phyloP scores from a whole-genome alignment of 1,140 invertebrate genomes.

The Octopus sinensis region DNA sequence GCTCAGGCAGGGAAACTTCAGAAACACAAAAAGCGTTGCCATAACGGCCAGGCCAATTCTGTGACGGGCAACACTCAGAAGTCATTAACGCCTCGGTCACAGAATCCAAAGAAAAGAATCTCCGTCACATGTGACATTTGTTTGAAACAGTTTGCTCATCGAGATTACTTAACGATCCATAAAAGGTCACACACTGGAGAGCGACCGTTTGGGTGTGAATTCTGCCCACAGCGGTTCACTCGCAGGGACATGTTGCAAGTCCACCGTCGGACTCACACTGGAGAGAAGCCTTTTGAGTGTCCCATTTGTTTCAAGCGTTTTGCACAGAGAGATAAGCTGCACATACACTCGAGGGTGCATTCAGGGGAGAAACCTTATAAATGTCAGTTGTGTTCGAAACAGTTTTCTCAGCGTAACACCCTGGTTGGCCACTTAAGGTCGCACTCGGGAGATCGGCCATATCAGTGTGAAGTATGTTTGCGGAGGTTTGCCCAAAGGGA shows the following conservation, averaged over 20 bases:
- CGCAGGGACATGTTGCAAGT: conserved; percentile 22
- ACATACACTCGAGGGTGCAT: conserved; percentile 22
- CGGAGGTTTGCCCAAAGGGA: conserved; percentile 33
- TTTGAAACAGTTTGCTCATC: conserved; percentile 58
- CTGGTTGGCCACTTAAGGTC: conserved; percentile 14
- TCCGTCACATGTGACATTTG: conserved; percentile 77
- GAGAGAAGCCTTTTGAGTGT: conserved; percentile 24
- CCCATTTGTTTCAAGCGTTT: conserved; percentile 64
- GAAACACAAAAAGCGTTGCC: conserved; percentile 59
- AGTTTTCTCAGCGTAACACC: conserved; percentile 80
- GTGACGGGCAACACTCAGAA: not conserved
- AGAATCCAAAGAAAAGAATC: conserved; percentile 69
- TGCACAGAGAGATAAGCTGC: conserved; percentile 15
- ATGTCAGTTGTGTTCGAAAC: conserved; percentile 93
- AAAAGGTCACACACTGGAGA: conserved; percentile 28
- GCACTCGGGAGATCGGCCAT: conserved; percentile 67
- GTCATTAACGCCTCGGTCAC: not conserved
- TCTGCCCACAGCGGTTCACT: conserved; percentile 58
- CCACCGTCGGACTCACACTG: conserved; percentile 65
- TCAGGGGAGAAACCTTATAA: conserved; percentile 42
- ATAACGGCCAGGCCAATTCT: conserved; percentile 20
- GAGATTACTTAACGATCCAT: conserved; percentile 17
- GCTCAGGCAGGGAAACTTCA: conserved; percentile 65
- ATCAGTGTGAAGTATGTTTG: conserved; percentile 86
- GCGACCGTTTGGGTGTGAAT: conserved; percentile 19